Evolutionary conservation across 2,113 vertebrate genomes (phyloP).

Genomic region (Salvelinus alpinus): DNA sequence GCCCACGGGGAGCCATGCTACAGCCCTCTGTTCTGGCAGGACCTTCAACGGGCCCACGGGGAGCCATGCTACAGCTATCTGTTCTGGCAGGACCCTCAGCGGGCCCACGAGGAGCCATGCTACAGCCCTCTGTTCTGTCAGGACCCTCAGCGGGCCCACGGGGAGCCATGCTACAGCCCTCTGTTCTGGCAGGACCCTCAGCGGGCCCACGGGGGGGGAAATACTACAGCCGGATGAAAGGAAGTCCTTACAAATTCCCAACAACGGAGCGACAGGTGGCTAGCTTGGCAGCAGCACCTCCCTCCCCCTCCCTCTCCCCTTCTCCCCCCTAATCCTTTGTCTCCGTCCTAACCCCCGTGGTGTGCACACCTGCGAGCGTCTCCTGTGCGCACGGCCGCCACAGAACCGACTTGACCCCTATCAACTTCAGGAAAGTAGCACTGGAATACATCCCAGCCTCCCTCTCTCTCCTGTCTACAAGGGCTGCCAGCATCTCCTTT

Average conservation of each 20-base stretch:
- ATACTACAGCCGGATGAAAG: conserved; percentile 34
- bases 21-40: not conserved
- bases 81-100: no score
- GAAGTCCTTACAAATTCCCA: conserved; percentile 36
- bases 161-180: no score
- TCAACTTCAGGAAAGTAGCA: not conserved
- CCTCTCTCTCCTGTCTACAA: no score
- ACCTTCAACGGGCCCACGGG: conserved; percentile 13
- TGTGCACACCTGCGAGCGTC: not conserved
- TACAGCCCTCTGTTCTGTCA: no score
- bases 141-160: no score
- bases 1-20: no score
- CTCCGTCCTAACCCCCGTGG: not conserved
- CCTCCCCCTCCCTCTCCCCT: not conserved
- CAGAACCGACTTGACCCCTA: not conserved
- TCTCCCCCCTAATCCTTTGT: not conserved
- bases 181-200: not conserved
- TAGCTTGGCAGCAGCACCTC: conserved; percentile 12
- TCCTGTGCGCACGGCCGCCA: not conserved
- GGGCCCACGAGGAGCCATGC: no score
- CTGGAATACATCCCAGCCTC: not conserved
- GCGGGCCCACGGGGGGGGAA: conserved; percentile 14
- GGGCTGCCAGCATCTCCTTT: no score
- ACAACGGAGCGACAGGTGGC: conserved; percentile 45
- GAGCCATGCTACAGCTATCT: conserved; percentile 17